A percentile compares a stretch with the other conserved stretches of the same genome.
Evolutionary conservation across 2,888 invertebrate genomes (phyloP).

Genomic region (Tyria jacobaeae): DNA sequence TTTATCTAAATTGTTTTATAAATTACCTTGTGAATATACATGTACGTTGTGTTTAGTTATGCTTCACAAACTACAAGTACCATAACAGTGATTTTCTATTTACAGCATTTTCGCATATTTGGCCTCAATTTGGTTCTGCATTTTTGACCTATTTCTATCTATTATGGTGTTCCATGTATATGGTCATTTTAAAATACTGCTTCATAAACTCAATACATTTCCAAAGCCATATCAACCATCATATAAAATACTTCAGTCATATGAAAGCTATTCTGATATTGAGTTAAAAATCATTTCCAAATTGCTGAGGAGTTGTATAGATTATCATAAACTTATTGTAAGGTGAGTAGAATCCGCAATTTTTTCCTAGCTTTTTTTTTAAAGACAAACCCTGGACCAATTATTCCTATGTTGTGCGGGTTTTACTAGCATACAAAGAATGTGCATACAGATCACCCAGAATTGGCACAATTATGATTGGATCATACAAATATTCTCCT

Average conservation of each 20-base stretch:
- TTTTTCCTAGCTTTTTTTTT: too few species aligned
- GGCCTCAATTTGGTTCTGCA: constrained; percentile 26
- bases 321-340: constrained; percentile 37
- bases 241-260: not conserved
- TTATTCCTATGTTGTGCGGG: too few species aligned
- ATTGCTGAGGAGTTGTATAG: constrained; percentile 31
- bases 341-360: constrained; percentile 30
- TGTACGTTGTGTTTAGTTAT: too few species aligned
- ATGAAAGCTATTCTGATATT: constrained; percentile 27
- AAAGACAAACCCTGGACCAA: too few species aligned
- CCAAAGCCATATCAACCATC: constrained; percentile 29
- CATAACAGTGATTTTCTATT: not conserved
- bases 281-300: constrained; percentile 25
- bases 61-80: too few species aligned
- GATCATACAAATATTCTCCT: too few species aligned
- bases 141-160: constrained; percentile 38
- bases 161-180: constrained; percentile 44
- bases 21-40: too few species aligned
- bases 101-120: constrained; percentile 24
- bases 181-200: constrained; percentile 47
- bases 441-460: too few species aligned
- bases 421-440: too few species aligned
- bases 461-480: too few species aligned
- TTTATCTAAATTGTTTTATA: too few species aligned
- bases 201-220: constrained; percentile 32